Evolutionary conservation across 1,140 invertebrate species (phyloP).

Genomic region (Drosophila neocordata): DNA sequence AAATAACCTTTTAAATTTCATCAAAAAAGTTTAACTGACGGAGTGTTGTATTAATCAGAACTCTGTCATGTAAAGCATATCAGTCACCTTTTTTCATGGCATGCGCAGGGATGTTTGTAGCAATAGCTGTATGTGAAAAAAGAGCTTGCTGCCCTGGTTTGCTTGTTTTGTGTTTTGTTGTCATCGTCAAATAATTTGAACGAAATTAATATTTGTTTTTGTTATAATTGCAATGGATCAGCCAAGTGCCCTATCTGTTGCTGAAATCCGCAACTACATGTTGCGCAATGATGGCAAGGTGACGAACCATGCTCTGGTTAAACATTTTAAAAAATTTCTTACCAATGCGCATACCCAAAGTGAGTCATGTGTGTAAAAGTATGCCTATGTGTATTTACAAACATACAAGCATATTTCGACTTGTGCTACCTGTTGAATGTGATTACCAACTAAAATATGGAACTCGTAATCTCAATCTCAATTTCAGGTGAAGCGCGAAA

Average conservation of each 20-base stretch:
- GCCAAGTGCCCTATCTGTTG: constrained; percentile 89
- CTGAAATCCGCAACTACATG: constrained; percentile 93
- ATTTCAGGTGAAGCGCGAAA: constrained; percentile 87
- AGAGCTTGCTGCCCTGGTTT: constrained; percentile 34
- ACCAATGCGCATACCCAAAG: constrained; percentile 84
- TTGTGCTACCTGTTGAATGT: constrained; percentile 57
- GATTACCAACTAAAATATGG: constrained; percentile 11
- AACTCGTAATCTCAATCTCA: constrained; percentile 15
- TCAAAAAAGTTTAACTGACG: no score
- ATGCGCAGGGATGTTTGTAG: constrained; percentile 35
- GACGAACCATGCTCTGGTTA: constrained; percentile 93
- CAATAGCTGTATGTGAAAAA: not conserved
- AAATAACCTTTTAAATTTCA: no score
- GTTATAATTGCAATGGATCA: constrained; percentile 85
- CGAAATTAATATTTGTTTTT: constrained; percentile 39
- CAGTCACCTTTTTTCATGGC: constrained; percentile 56
- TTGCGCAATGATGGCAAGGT: constrained; percentile 91
- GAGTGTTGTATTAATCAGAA: not conserved
- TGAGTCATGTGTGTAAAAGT: constrained; percentile 62
- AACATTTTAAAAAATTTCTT: constrained; percentile 93
- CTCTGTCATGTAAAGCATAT: not conserved
- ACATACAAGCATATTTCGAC: not conserved
- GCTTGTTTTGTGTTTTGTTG: constrained; percentile 64
- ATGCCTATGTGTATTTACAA: not conserved
- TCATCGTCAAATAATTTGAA: constrained; percentile 29